These are phyloP conservation scores for Campylorhamphus procurvoides DNA, from an alignment of 2,113 vertebrate species.

Conservation along the genomic window DNA sequence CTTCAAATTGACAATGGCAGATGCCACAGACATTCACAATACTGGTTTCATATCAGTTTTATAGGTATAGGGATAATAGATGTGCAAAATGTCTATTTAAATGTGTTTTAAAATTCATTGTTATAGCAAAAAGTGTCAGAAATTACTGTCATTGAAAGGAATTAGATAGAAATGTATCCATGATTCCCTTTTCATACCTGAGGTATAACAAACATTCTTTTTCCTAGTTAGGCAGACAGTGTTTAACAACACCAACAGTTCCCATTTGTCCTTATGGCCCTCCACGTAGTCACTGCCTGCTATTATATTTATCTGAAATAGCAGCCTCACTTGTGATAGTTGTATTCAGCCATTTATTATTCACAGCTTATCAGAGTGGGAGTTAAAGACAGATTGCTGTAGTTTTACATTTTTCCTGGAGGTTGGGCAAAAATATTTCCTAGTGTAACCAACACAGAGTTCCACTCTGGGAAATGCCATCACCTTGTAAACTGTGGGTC, in stretches of 20 bases:
- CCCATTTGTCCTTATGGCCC: background rate
- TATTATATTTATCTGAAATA: background rate
- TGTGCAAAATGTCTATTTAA: background rate
- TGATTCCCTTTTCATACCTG: background rate
- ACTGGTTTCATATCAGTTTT: background rate
- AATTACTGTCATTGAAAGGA: background rate
- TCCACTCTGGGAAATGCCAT: background rate
- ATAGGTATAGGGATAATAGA: background rate
- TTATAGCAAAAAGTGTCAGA: background rate
- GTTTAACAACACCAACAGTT: background rate
- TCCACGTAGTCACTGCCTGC: background rate
- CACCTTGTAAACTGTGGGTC: background rate
- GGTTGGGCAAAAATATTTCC: background rate
- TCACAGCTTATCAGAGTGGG: slow-evolving; percentile 44
- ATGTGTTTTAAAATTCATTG: background rate
- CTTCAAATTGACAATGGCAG: background rate
- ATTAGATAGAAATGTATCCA: background rate
- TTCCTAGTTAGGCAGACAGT: background rate
- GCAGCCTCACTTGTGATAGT: background rate
- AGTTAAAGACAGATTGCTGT: slow-evolving; percentile 33
- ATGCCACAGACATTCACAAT: background rate
- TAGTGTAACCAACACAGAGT: background rate
- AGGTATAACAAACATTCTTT: background rate
- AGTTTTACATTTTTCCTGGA: background rate
- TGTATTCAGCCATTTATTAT: slow-evolving; percentile 48